Percentiles rank a stretch among this genome's conserved stretches.
Evolutionary conservation across 2,888 invertebrate species (phyloP).

Genomic region (Chironomus tentans): DNA sequence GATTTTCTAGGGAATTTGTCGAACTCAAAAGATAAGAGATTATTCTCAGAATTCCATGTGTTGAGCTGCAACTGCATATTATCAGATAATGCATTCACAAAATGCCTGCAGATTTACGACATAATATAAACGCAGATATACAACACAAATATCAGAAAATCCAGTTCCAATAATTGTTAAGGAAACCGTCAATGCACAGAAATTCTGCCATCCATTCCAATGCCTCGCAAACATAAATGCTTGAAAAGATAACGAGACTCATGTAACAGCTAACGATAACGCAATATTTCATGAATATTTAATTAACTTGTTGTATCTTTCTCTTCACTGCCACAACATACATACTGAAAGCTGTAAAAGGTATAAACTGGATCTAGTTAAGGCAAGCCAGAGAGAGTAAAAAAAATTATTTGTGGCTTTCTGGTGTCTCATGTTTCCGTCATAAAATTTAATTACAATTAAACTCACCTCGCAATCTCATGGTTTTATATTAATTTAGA

Average conservation of each 20-base stretch:
- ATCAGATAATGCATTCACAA: too few species aligned
- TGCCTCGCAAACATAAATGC: too few species aligned
- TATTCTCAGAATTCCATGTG: too few species aligned
- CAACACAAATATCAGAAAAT: too few species aligned
- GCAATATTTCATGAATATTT: not conserved
- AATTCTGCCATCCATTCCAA: not conserved
- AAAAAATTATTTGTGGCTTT: not conserved
- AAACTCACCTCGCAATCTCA: slow-evolving; percentile 8
- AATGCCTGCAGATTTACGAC: too few species aligned
- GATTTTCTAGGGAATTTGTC: too few species aligned
- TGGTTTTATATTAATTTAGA: not conserved
- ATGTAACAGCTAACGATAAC: not conserved
- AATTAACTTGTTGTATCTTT: not conserved
- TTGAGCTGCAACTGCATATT: too few species aligned
- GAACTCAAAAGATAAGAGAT: too few species aligned
- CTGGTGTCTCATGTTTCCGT: not conserved
- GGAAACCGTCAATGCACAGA: not conserved
- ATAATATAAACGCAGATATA: too few species aligned
- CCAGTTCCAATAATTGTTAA: not conserved
- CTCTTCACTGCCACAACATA: too few species aligned
- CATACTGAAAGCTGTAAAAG: too few species aligned
- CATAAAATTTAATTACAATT: not conserved
- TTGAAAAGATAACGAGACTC: too few species aligned
- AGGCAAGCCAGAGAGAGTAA: not conserved
- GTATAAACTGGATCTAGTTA: not conserved